Conservation (phyloP, 1,140 invertebrate genomes). For the Drosophila insularis region DNA sequence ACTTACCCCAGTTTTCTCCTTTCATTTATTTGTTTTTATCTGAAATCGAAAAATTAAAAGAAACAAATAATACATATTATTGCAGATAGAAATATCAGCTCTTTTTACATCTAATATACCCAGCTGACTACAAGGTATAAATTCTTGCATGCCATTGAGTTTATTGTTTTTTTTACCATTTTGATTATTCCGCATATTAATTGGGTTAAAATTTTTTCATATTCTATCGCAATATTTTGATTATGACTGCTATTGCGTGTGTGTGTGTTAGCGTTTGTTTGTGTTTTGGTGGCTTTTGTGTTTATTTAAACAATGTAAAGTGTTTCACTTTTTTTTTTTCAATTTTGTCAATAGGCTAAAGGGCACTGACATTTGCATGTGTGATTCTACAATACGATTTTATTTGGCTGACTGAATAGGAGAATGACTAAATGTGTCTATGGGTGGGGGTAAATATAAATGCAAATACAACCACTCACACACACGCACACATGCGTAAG, state of each 20-base stretch:
- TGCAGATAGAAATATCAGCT: too few relatives aligned
- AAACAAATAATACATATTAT: too few relatives aligned
- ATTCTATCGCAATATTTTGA: slow-evolving; percentile 57
- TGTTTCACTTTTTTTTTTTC: slow-evolving; percentile 32
- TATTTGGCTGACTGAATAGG: slow-evolving; percentile 2
- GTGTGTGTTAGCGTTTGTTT: slow-evolving; percentile 24
- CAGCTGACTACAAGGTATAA: background rate
- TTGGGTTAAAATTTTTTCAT: slow-evolving; percentile 40
- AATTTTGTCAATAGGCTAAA: slow-evolving; percentile 22
- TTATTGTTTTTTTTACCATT: slow-evolving; percentile 25
- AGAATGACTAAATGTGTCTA: slow-evolving; percentile 21
- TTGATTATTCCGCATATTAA: slow-evolving; percentile 44
- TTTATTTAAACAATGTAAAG: slow-evolving; percentile 47
- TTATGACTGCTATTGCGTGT: slow-evolving; percentile 26
- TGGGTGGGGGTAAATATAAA: slow-evolving; percentile 32
- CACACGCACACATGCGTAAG: slow-evolving; percentile 2
- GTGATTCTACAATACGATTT: slow-evolving; percentile 39
- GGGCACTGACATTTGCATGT: slow-evolving; percentile 48
- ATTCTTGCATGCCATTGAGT: slow-evolving; percentile 4
- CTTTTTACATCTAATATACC: too few relatives aligned
- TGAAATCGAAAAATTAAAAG: too few relatives aligned
- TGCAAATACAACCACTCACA: background rate
- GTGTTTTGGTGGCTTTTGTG: slow-evolving; percentile 29
- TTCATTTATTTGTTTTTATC: too few relatives aligned
- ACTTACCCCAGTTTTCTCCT: too few relatives aligned